phyloP scores from a whole-genome alignment of 2,797 vertebrate species.

The Sebastes nivosus region DNA sequence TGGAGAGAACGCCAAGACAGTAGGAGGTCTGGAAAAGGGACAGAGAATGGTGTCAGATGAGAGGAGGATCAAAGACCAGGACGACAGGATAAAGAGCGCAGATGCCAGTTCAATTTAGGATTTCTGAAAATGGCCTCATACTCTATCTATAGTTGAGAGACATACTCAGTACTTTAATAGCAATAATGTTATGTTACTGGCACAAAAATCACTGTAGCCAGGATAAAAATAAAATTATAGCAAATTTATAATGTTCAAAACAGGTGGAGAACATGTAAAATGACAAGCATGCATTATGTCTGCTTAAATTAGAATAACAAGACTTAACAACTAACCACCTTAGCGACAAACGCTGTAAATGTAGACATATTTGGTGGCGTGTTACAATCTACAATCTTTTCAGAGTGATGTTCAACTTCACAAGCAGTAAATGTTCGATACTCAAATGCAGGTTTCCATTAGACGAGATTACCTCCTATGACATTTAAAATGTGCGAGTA shows the following conservation, averaged over 20 bases:
- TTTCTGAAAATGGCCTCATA: conserved; percentile 42
- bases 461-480: conserved; percentile 9
- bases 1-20: conserved; percentile 56
- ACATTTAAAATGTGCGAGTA: conserved; percentile 4
- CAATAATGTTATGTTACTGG: not conserved
- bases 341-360: not conserved
- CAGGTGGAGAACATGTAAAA: not conserved
- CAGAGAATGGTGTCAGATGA: conserved; percentile 64
- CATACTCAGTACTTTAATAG: not conserved
- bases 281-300: not conserved
- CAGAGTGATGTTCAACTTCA: not conserved
- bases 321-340: not conserved
- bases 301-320: not conserved
- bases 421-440: not conserved
- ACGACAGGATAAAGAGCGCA: conserved; percentile 45
- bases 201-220: not conserved
- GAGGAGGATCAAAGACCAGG: conserved; percentile 71
- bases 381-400: not conserved
- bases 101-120: conserved; percentile 50
- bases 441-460: not conserved
- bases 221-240: not conserved
- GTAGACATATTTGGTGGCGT: not conserved
- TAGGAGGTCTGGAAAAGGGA: conserved; percentile 68
- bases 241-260: not conserved
- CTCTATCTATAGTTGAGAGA: conserved; percentile 24